Percentiles rank a stretch among this genome's conserved stretches.
Evolutionary conservation across 2,797 vertebrate genomes (phyloP).

Genomic region (Poliocrania exsul): DNA sequence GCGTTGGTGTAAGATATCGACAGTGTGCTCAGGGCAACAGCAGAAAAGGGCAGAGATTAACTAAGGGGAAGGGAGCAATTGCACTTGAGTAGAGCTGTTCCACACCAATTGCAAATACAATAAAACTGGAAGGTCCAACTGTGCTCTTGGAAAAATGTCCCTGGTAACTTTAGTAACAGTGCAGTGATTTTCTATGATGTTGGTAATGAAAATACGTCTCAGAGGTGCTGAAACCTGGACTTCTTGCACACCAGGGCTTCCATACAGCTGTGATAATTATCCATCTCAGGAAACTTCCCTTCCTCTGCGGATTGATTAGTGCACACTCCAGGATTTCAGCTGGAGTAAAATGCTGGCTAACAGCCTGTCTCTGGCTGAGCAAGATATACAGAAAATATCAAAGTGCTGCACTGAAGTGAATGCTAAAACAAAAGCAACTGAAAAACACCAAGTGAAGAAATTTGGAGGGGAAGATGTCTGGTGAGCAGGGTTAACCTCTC

Average conservation of each 20-base stretch:
- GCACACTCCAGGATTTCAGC: not conserved
- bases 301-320: not conserved
- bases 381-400: not conserved
- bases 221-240: not conserved
- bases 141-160: not conserved
- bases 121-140: not conserved
- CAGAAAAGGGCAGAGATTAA: constrained; percentile 40
- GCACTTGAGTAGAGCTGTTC: not conserved
- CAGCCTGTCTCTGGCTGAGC: not conserved
- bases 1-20: not conserved
- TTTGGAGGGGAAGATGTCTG: not conserved
- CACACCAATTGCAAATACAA: not conserved
- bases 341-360: not conserved
- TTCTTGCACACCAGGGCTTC: not conserved
- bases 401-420: not conserved
- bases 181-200: not conserved
- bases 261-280: not conserved
- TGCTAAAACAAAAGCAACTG: not conserved
- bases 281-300: not conserved
- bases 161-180: not conserved
- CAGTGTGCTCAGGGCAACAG: constrained; percentile 19
- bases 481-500: not conserved
- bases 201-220: not conserved
- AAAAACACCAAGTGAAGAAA: not conserved
- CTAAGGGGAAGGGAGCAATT: not conserved